Percentiles rank a stretch among this genome's conserved stretches.
Evolutionary conservation across 2,797 vertebrate species (phyloP).

Genomic region (Leuciscus waleckii): DNA sequence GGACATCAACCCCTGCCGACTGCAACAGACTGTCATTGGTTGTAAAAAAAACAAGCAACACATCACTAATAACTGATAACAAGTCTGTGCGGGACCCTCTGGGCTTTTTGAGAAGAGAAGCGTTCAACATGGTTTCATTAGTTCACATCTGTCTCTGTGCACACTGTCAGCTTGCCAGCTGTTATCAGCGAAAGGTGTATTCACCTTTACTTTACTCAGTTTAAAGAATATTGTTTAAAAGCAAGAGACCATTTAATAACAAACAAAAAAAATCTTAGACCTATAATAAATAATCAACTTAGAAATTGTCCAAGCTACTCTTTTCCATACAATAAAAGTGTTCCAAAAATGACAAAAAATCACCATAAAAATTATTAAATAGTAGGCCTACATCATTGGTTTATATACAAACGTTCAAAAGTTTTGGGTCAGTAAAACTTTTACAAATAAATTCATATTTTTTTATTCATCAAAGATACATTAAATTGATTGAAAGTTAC

Average conservation of each 20-base stretch:
- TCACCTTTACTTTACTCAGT: background rate
- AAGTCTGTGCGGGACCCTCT: background rate
- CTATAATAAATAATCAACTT: background rate
- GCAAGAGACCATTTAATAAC: background rate
- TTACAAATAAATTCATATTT: background rate
- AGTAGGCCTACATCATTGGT: too few relatives aligned
- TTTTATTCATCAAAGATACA: background rate
- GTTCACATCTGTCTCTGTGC: conserved; percentile 8
- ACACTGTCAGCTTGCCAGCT: conserved; percentile 10
- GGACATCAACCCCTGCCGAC: background rate
- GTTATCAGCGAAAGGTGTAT: background rate
- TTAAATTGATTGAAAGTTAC: background rate
- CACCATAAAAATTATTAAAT: background rate
- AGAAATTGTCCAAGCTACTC: background rate
- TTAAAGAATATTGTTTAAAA: background rate
- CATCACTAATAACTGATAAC: conserved; percentile 3
- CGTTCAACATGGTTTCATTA: conserved; percentile 7
- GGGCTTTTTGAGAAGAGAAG: conserved; percentile 1
- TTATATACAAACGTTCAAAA: too few relatives aligned
- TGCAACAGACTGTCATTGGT: background rate
- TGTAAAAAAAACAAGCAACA: background rate
- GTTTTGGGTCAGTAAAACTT: background rate
- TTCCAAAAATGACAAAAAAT: background rate
- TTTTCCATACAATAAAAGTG: background rate
- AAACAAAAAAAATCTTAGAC: background rate